Base-by-base conservation (phyloP, 1,140 invertebrate genomes). In the Ceratina calcarata region DNA sequence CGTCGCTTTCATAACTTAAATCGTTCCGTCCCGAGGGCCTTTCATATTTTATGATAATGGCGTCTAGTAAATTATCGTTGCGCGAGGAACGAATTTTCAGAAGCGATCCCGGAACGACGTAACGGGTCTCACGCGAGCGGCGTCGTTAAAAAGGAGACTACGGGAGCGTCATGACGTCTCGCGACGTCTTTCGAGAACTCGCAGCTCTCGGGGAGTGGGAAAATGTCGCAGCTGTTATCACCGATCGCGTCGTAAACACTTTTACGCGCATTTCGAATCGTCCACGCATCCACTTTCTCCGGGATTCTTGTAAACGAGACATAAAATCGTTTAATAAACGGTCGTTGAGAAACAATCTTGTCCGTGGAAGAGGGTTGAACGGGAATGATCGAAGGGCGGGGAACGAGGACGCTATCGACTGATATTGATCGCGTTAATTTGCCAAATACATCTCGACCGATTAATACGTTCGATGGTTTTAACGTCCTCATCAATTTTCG, bases 1-100 rank as follows among this genome's bases (percentile, higher is more conserved):
- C 37, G 37, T 45, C 78, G 82, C 57, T 87, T 87, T 87, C 85
- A 82, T 87, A 87, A 87, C 57, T 84, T 86, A 84, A 74, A 86
- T 45, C 65, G 32, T 57, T 45, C 51, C 53, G 66, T 49, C 22
- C 60, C 66, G 45, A 16, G 72, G 62, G 66, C 78, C 81, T 84
- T 87, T 67, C 51, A 84, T 75, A 82, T 86, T 86, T 87, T 86
- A 86, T 55, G 84, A 74, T 78, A 86, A 84, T 80, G 71, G 71
- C 57, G 37, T 0, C 49, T 53, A 72, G 32, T 81, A 87, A 87
- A 86, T 87, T 87, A 87, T 87, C 85, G 68, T 68, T 74, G 57
- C 58, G 55, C 78, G 76, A 69, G 66, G 60, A 84, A 84, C 67
- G 74, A 84, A 83, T 81, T 83, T 85, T 84, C 84, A 66, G 74